Conservation (phyloP, 2,888 invertebrate genomes). For the Blera fallax region DNA sequence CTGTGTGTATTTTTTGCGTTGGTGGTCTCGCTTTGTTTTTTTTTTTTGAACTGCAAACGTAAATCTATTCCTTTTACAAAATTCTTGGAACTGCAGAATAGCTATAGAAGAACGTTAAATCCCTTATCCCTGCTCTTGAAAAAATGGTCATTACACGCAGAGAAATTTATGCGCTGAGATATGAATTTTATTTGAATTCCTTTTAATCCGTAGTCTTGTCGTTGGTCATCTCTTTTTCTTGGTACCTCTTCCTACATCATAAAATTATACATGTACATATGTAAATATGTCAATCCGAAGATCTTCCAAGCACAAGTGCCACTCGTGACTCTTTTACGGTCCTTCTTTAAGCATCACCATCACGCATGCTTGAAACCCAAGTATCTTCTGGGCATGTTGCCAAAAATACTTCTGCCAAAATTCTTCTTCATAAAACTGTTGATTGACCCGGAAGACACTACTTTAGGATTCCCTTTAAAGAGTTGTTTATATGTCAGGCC, state of each 20-base stretch:
- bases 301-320: neutral
- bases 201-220: too few species aligned
- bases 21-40: too few species aligned
- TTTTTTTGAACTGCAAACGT: too few species aligned
- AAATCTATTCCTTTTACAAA: too few species aligned
- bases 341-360: neutral
- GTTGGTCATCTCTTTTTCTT: neutral
- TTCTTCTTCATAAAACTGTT: neutral
- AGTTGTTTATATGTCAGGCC: slow-evolving; percentile 2
- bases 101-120: too few species aligned
- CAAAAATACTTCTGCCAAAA: neutral
- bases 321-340: neutral
- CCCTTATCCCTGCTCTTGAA: too few species aligned
- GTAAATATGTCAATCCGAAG: neutral
- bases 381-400: neutral
- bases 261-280: neutral
- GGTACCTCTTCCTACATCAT: neutral
- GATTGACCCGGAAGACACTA: slow-evolving; percentile 11
- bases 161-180: too few species aligned
- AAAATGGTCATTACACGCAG: too few species aligned
- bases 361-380: neutral
- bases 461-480: neutral
- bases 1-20: too few species aligned
- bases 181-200: too few species aligned
- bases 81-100: too few species aligned